phyloP scores from a whole-genome alignment of 2,888 invertebrate genomes.

The Lycophotia porphyrea region DNA sequence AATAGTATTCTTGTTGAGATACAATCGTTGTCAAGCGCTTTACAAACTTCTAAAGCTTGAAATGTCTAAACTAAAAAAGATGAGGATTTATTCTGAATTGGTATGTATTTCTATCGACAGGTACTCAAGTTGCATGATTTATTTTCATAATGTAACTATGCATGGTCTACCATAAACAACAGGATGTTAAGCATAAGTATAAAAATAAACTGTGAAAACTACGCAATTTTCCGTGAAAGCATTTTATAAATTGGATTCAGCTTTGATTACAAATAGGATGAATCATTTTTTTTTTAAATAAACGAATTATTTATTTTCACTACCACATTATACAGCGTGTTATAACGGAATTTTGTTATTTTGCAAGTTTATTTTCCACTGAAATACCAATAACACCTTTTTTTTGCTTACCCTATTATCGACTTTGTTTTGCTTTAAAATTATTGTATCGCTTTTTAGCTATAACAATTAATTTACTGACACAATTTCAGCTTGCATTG shows the following conservation, averaged over 20 bases:
- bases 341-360: background rate
- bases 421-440: background rate
- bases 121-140: background rate
- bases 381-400: background rate
- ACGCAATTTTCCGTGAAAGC: background rate
- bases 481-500: constrained; percentile 79
- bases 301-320: background rate
- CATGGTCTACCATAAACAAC: background rate
- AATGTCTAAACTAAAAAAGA: background rate
- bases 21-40: background rate
- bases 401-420: background rate
- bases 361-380: background rate
- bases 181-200: background rate
- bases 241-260: background rate
- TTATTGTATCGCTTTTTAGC: constrained; percentile 3
- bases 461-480: constrained; percentile 32
- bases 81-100: background rate
- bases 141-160: background rate
- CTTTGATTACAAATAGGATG: background rate
- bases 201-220: background rate
- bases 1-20: background rate
- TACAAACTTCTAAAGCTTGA: background rate
- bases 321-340: background rate
- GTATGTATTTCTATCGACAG: background rate
- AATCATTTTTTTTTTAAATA: background rate